Evolutionary conservation across 1,140 invertebrate species (phyloP).

Genomic region (Drosophila athabasca): DNA sequence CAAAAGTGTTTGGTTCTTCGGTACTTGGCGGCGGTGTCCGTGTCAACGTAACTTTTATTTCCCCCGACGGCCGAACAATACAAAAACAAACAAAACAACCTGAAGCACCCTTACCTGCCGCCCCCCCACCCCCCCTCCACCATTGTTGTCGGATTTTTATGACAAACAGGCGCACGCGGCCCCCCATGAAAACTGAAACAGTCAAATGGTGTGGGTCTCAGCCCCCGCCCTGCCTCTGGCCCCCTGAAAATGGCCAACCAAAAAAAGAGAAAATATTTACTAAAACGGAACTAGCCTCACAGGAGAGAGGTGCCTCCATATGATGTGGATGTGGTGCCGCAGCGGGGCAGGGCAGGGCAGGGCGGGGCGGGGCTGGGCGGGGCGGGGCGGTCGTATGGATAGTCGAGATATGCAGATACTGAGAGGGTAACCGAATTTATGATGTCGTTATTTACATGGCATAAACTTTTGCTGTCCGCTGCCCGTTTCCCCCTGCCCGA

Average conservation of each 20-base stretch:
- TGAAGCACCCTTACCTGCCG: constrained; percentile 39
- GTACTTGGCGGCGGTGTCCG: constrained; percentile 69
- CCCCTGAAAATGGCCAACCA: constrained; percentile 17
- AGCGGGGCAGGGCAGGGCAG: constrained; percentile 8
- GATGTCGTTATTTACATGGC: constrained; percentile 80
- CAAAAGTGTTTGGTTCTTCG: constrained; percentile 65
- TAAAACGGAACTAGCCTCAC: constrained; percentile 71
- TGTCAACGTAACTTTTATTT: constrained; percentile 81
- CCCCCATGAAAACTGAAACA: constrained; percentile 66
- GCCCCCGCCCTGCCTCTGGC: too few species aligned
- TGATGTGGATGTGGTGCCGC: constrained; percentile 17
- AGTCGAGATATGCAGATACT: constrained; percentile 61
- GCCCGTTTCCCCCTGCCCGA: constrained; percentile 29
- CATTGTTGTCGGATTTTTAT: constrained; percentile 76
- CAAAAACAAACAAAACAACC: constrained; percentile 24
- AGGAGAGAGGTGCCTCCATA: constrained; percentile 19
- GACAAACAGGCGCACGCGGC: constrained; percentile 52
- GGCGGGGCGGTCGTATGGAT: constrained; percentile 22
- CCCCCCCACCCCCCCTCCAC: constrained; percentile 18
- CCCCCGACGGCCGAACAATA: constrained; percentile 59
- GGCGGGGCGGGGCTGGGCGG: neutral
- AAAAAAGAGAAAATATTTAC: constrained; percentile 52
- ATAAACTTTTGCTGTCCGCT: constrained; percentile 68
- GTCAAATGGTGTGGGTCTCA: constrained; percentile 56
- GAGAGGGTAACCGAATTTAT: constrained; percentile 67